Base-by-base conservation (phyloP, 2,888 invertebrate species). In the Caenorhabditis virilis region DNA sequence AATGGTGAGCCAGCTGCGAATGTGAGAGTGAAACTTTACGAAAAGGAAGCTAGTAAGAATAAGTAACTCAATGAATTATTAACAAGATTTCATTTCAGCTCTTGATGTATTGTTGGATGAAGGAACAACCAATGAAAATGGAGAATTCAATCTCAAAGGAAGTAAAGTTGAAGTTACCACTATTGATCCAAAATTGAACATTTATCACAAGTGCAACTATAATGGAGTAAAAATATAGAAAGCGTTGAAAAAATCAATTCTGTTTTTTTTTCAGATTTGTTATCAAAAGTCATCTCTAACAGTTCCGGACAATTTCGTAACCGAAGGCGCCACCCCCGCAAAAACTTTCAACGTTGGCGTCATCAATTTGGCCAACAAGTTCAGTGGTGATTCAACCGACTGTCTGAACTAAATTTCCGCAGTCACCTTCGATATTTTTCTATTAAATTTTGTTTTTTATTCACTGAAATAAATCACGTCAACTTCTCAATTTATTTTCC, bases 21-120 rank as follows among this genome's bases (percentile, higher is more conserved):
- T 60, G 73, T 77, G 38, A 73, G 78, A 58, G 76, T 79, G 30
- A 79, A 79, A 68, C 57, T 79, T 22, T 79, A 76, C 50, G 79
- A 78, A 30, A 76, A 72, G 42, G 72, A 72, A 72, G 58, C 68
- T 35, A 72, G 72, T 72, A 23, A 50, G 72, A 30, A 30, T 9
- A 15, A 2, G 6, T 23, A 4, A 23, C 3, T 7, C 15, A 13
- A 23, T 4, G 20, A 15, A 23, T 23, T 23, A 42, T 20, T 6
- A 20, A 20, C 39, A 30, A 25, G 20, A 13, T 42, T 47, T 35
- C 41, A 76, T 64, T 67, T 27, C 38, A 76, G 77, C 72, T 33
- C 47, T 76, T 23, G 79, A 79, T 55, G 78, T 78, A n/a, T 65
- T 78, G 26, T 58, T 79, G 63, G 77, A 65, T 25, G 77, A 78